phyloP scores from a whole-genome alignment of 1,140 invertebrate genomes.

The Amyelois transitella region DNA sequence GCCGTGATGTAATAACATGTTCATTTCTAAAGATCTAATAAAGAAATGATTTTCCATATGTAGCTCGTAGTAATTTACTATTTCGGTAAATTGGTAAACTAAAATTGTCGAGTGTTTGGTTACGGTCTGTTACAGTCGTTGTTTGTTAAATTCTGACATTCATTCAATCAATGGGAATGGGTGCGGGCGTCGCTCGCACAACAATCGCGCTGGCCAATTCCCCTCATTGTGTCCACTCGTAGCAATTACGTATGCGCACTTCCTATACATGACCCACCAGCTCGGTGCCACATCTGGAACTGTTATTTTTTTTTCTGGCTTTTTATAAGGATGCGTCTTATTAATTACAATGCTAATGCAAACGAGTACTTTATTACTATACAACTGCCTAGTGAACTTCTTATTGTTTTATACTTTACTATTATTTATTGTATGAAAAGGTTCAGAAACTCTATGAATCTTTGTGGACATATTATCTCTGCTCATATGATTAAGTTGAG shows the following conservation, averaged over 20 bases:
- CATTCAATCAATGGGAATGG: conserved; percentile 69
- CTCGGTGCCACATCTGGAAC: background rate
- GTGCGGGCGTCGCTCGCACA: conserved; percentile 68
- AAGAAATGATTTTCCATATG: too few species aligned
- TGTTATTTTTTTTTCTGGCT: background rate
- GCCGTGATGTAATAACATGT: background rate
- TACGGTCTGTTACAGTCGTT: conserved; percentile 46
- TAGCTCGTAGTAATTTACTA: too few species aligned
- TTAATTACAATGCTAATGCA: too few species aligned
- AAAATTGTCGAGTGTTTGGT: conserved; percentile 14
- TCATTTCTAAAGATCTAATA: background rate
- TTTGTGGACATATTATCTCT: too few species aligned
- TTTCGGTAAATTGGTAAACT: conserved; percentile 32
- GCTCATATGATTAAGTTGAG: background rate
- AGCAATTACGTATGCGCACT: conserved; percentile 61
- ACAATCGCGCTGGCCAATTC: conserved; percentile 69
- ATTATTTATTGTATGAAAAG: too few species aligned
- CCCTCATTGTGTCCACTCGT: conserved; percentile 67
- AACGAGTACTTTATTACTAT: too few species aligned
- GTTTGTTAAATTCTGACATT: conserved; percentile 63
- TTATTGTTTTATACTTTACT: too few species aligned
- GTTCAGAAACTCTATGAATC: too few species aligned
- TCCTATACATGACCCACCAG: conserved; percentile 48
- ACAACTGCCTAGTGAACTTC: too few species aligned
- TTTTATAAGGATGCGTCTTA: background rate